phyloP scores from a whole-genome alignment of 1,140 invertebrate species.

The Neodiprion virginianus region DNA sequence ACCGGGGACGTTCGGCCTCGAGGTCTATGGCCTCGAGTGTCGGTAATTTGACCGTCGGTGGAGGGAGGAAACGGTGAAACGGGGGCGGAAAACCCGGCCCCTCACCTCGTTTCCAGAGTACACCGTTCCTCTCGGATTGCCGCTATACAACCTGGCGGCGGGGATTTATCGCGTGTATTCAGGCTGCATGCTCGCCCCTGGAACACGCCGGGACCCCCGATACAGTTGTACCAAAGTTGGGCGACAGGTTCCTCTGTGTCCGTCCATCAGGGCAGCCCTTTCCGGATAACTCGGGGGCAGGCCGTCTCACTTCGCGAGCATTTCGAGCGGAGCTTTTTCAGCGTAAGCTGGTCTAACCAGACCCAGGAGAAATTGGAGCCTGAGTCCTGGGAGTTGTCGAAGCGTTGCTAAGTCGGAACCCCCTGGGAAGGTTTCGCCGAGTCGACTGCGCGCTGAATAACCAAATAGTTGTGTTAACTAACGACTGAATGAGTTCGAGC shows the following conservation, averaged over 20 bases:
- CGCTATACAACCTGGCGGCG: neutral
- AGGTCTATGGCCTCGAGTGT: neutral
- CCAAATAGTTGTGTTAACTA: neutral
- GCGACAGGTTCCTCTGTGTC: no score
- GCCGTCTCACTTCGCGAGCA: no score
- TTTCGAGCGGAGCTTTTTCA: no score
- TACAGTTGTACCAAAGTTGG: no score
- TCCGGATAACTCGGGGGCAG: no score
- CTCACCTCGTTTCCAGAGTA: neutral
- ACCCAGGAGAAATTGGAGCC: no score
- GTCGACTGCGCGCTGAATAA: neutral
- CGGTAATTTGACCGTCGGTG: neutral
- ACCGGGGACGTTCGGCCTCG: neutral
- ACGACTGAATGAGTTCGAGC: slow-evolving; percentile 3
- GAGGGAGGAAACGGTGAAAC: slow-evolving; percentile 1
- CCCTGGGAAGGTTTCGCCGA: no score
- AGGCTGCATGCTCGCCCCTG: neutral
- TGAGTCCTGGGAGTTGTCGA: no score
- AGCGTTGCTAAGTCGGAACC: no score
- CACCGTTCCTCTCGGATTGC: neutral
- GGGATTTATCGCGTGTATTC: slow-evolving; percentile 1
- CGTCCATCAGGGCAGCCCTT: no score
- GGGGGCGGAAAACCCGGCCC: neutral
- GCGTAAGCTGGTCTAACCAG: no score
- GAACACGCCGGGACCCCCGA: neutral